A percentile compares a stretch with the other conserved stretches of the same genome.
Evolutionary conservation across 2,888 invertebrate genomes (phyloP).

Genomic region (Stenotaenia linearis): DNA sequence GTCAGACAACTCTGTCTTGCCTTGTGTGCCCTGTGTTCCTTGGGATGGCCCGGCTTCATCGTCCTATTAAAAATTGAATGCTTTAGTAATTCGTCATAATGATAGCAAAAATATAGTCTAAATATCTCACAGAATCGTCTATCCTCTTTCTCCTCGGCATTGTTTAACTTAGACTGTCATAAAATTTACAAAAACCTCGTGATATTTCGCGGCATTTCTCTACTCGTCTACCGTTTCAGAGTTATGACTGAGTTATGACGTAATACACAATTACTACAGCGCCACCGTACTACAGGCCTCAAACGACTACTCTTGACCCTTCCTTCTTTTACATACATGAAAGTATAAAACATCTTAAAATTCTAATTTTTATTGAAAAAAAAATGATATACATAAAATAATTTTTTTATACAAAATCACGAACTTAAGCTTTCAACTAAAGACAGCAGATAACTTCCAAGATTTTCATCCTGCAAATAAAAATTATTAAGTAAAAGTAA

Average conservation of each 20-base stretch:
- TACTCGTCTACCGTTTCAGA: too few relatives aligned
- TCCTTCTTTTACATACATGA: too few relatives aligned
- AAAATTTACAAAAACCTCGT: too few relatives aligned
- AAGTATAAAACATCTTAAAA: too few relatives aligned
- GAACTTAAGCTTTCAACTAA: slow-evolving; percentile 40
- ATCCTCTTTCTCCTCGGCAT: background rate
- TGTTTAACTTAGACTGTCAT: too few relatives aligned
- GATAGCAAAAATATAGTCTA: background rate
- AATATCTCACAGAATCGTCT: background rate
- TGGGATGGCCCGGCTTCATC: background rate
- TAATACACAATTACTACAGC: too few relatives aligned
- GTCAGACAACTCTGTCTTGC: background rate
- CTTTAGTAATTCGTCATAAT: background rate
- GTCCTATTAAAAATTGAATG: background rate
- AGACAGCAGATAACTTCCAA: slow-evolving; percentile 81
- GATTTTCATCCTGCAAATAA: slow-evolving; percentile 70
- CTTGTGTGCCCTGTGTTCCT: background rate
- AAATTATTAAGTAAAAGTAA: background rate
- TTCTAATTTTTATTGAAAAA: too few relatives aligned
- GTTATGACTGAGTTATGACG: too few relatives aligned
- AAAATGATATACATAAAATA: too few relatives aligned
- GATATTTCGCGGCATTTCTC: too few relatives aligned
- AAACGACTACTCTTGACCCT: too few relatives aligned
- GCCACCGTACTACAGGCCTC: too few relatives aligned
- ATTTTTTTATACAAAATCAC: background rate